Base-by-base conservation (phyloP, 2,113 vertebrate species). In the Sciurus niger region DNA sequence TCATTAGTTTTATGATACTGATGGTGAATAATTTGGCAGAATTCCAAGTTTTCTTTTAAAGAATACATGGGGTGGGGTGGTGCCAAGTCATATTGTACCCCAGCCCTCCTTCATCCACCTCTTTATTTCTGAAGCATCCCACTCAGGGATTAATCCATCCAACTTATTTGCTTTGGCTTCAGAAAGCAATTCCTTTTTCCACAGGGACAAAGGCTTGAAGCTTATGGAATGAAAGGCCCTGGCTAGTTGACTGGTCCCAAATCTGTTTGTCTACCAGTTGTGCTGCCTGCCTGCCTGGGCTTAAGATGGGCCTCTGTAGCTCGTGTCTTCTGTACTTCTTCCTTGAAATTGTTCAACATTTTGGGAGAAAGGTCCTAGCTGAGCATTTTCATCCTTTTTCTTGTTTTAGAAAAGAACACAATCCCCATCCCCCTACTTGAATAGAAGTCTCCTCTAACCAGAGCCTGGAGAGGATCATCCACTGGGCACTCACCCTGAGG, bases 101-200 rank as follows among this genome's bases (percentile, higher is more conserved):
- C 78, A 74, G 24, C 53, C 30, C 24, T 53, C 63, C 51, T 68
- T 60, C 74, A 2, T 28, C 58, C 70, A 82, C 74, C 84, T 95
- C 68, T 79, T 89, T 78, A 72, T 95, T 94, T 92, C 89, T 77
- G 20, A 40, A 86, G 43, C 48, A 58, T 94, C 91, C 65, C 32
- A 51, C 91, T 89, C 86, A 74, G 63, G 28, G 34, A 79, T 88
- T 93, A 93, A 95, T 63, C 87, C 84, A 65, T 43, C 84, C 88
- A 43, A 24, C 68, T 46, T 93, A 93, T 92, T 96, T 93, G 76
- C 63, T 89, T 94, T 87, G 87, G 87, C 84, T 67, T 90, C 93
- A 53, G 12, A 93, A 93, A 84, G 60, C 86, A 97, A 70, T 40
- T 53, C 92, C 63, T 68, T 40, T 37, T 70, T 84, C 88, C 79